A percentile compares a stretch with the other conserved stretches of the same genome.
Conservation (phyloP, 2,888 invertebrate species). For the Napeogenes sylphis region DNA sequence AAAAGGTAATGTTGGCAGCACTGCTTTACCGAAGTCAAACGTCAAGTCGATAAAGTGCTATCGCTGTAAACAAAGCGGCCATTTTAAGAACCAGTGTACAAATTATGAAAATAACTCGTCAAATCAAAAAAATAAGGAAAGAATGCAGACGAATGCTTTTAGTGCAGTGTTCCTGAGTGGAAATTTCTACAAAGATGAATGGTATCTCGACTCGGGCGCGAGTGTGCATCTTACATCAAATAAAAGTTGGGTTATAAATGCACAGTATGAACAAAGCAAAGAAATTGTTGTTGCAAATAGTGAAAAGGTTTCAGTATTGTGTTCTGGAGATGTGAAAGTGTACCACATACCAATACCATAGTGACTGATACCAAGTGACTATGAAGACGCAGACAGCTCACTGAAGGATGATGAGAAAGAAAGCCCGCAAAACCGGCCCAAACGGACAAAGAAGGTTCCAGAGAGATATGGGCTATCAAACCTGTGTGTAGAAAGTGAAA, state of each 20-base stretch:
- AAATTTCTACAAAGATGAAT: constrained; percentile 16
- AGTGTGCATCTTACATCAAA: constrained; percentile 15
- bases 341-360: too few species aligned
- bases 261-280: constrained; percentile 9
- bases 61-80: constrained; percentile 14
- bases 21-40: background rate
- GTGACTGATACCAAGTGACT: too few species aligned
- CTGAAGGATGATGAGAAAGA: too few species aligned
- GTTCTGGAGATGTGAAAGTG: constrained; percentile 24
- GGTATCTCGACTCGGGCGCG: constrained; percentile 26
- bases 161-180: constrained; percentile 20
- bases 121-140: background rate
- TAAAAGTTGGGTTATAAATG: constrained; percentile 11
- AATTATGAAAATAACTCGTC: background rate
- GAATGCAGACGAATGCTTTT: constrained; percentile 5
- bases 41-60: constrained; percentile 6
- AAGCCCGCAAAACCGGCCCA: too few species aligned
- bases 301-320: constrained; percentile 20
- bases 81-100: constrained; percentile 8
- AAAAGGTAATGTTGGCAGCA: constrained; percentile 3
- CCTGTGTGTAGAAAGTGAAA: too few species aligned
- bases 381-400: too few species aligned
- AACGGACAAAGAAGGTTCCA: too few species aligned
- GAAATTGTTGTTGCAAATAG: constrained; percentile 28
- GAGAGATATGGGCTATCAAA: too few species aligned